Evolutionary conservation across 1,140 invertebrate genomes (phyloP).

Genomic region (Drosophila pruinosa): DNA sequence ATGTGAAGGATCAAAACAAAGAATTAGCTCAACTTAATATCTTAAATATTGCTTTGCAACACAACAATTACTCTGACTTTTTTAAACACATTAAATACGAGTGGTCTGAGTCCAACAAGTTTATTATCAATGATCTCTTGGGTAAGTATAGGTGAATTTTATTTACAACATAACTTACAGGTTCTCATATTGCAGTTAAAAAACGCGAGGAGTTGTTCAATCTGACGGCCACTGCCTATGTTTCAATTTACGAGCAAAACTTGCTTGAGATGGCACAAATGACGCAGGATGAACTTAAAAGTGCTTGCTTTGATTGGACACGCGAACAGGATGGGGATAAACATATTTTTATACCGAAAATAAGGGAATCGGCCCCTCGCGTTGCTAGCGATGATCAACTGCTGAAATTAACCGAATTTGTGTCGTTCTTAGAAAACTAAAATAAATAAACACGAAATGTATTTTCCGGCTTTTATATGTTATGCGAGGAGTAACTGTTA

Average conservation of each 20-base stretch:
- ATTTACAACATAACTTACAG: background rate
- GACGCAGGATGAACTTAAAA: constrained; percentile 49
- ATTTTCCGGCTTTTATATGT: background rate
- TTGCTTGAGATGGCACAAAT: constrained; percentile 56
- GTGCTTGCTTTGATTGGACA: constrained; percentile 47
- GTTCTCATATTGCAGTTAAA: constrained; percentile 17
- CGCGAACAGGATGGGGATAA: constrained; percentile 59
- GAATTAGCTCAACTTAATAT: constrained; percentile 58
- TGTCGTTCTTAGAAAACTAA: constrained; percentile 71
- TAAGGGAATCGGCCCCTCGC: constrained; percentile 33
- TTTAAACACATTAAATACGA: constrained; percentile 64
- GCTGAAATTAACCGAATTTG: constrained; percentile 69
- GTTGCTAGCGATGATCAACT: constrained; percentile 63
- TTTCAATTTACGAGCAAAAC: constrained; percentile 67
- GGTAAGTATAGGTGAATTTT: constrained; percentile 17
- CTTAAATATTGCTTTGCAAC: constrained; percentile 57
- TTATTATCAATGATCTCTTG: constrained; percentile 51
- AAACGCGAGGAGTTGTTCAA: constrained; percentile 62
- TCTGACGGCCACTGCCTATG: constrained; percentile 56
- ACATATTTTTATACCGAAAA: constrained; percentile 52
- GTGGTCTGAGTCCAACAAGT: constrained; percentile 58
- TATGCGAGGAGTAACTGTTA: constrained; percentile 17
- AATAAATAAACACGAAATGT: constrained; percentile 27
- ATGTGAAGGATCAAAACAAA: constrained; percentile 53
- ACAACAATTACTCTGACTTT: constrained; percentile 66